A percentile compares a stretch with the other conserved stretches of the same genome.
Evolutionary conservation across 2,113 vertebrate species (phyloP).

Genomic region (Spheniscus mendiculus): DNA sequence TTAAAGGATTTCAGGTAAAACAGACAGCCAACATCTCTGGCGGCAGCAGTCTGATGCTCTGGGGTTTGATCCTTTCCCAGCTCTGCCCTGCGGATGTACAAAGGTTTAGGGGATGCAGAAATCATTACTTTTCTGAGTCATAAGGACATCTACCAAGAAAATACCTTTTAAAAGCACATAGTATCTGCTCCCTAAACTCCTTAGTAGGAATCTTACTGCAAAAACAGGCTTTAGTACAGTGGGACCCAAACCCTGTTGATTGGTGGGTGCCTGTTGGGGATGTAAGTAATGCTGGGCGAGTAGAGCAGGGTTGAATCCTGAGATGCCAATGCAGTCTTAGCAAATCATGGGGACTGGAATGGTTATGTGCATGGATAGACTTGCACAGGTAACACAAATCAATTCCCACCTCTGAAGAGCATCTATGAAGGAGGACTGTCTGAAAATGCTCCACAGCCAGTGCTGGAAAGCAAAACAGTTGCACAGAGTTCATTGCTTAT

Average conservation of each 20-base stretch:
- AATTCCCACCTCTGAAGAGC: not conserved
- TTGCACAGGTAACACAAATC: not conserved
- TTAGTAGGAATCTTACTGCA: not conserved
- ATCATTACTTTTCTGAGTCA: not conserved
- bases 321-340: not conserved
- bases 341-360: not conserved
- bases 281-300: not conserved
- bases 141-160: not conserved
- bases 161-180: not conserved
- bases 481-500: not conserved
- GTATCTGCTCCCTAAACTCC: not conserved
- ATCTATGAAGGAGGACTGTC: not conserved
- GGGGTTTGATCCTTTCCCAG: not conserved
- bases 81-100: not conserved
- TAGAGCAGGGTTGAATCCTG: not conserved
- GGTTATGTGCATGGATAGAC: not conserved
- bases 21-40: not conserved
- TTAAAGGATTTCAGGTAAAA: not conserved
- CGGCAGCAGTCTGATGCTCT: not conserved
- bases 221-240: not conserved
- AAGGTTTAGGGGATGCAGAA: not conserved
- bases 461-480: not conserved
- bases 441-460: not conserved
- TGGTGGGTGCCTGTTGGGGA: not conserved
- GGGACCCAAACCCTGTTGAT: not conserved